phyloP scores from a whole-genome alignment of 2,113 vertebrate genomes.

The Polypterus bichir region DNA sequence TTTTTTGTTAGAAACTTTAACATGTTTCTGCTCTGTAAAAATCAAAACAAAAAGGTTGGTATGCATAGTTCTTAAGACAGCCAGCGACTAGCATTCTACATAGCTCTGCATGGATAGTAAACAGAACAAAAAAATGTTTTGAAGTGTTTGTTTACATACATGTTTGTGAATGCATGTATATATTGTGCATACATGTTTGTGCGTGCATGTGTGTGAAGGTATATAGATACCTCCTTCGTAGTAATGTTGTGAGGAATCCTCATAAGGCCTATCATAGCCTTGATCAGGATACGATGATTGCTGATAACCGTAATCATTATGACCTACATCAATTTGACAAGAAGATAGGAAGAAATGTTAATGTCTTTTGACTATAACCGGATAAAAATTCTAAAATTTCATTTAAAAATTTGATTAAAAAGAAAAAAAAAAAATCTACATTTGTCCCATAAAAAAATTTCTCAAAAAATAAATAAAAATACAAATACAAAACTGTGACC shows the following conservation, averaged over 20 bases:
- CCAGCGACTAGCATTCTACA: slow-evolving; percentile 53
- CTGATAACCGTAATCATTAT: slow-evolving; percentile 83
- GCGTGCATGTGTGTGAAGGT: slow-evolving; percentile 61
- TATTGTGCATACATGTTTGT: slow-evolving; percentile 35
- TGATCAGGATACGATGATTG: slow-evolving; percentile 80
- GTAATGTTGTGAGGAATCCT: slow-evolving; percentile 81
- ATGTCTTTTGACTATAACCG: slow-evolving; percentile 63
- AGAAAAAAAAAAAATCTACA: not conserved
- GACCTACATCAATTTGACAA: slow-evolving; percentile 83
- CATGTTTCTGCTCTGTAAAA: not conserved
- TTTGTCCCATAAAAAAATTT: not conserved
- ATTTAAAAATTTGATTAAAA: not conserved
- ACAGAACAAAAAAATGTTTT: slow-evolving; percentile 7
- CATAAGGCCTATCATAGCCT: slow-evolving; percentile 81
- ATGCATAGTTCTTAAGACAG: slow-evolving; percentile 37
- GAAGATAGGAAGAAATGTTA: slow-evolving; percentile 78
- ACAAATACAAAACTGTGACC: too few relatives aligned
- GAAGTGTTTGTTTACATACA: not conserved
- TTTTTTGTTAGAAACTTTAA: not conserved
- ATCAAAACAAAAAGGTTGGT: slow-evolving; percentile 31
- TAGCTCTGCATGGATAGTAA: slow-evolving; percentile 46
- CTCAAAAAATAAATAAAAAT: too few relatives aligned
- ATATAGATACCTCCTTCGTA: slow-evolving; percentile 82
- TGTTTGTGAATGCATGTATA: slow-evolving; percentile 24
- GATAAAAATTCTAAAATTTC: not conserved